These are phyloP conservation scores for Acrocephalus scirpaceus DNA, from an alignment of 2,797 vertebrate genomes.

Conservation along the genomic window DNA sequence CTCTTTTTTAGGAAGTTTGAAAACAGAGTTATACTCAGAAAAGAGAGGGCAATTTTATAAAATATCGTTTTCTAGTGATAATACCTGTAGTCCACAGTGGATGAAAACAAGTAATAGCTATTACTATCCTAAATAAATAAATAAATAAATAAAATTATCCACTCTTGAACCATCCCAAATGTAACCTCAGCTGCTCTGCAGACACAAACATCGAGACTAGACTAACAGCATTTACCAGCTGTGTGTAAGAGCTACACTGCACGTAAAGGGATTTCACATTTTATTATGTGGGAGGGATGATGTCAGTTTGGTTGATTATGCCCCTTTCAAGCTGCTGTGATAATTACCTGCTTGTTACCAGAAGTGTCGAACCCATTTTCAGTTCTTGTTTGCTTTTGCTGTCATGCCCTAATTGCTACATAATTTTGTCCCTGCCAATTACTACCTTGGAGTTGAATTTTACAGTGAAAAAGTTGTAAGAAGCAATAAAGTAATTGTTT, in stretches of 20 bases:
- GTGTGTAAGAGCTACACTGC: slow-evolving; percentile 50
- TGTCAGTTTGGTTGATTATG: slow-evolving; percentile 73
- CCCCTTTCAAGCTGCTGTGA: slow-evolving; percentile 73
- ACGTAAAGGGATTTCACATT: slow-evolving; percentile 66
- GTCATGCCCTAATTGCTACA: slow-evolving; percentile 70
- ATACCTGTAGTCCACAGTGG: background rate
- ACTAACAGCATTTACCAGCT: slow-evolving; percentile 65
- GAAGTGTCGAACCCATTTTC: slow-evolving; percentile 72
- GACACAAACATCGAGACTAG: background rate
- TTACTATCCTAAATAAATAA: background rate
- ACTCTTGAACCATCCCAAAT: background rate
- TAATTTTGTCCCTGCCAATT: slow-evolving; percentile 72
- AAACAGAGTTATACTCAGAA: background rate
- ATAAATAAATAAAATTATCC: slow-evolving; percentile 26
- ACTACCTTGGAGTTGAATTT: slow-evolving; percentile 67
- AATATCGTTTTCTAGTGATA: background rate
- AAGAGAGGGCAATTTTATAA: background rate
- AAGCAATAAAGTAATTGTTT: slow-evolving; percentile 60
- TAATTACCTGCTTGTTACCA: slow-evolving; percentile 73
- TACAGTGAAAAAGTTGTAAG: slow-evolving; percentile 64
- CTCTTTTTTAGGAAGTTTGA: background rate
- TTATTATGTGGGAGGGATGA: slow-evolving; percentile 70
- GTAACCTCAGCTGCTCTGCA: slow-evolving; percentile 38
- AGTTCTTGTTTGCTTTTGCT: slow-evolving; percentile 73
- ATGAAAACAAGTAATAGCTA: background rate